Conservation (phyloP, 1,140 invertebrate genomes). For the Achroia grisella region DNA sequence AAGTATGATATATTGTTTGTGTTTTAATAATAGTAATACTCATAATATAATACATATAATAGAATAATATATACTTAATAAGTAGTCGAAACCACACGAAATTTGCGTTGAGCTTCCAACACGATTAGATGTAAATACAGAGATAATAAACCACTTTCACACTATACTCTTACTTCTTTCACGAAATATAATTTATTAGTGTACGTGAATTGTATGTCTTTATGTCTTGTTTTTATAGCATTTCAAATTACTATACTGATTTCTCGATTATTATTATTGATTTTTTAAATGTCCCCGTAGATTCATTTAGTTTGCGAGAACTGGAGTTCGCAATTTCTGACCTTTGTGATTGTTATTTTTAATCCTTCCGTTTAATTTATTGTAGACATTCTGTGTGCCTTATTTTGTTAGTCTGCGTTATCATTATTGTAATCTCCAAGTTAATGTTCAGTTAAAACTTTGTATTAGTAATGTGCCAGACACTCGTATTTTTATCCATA, state of each 20-base stretch:
- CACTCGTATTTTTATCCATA: too few species aligned
- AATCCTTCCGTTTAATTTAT: conserved; percentile 12
- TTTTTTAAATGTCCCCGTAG: too few species aligned
- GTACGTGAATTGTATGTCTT: neutral
- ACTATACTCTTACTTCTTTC: conserved; percentile 18
- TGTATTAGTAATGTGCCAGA: too few species aligned
- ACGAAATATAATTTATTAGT: conserved; percentile 2
- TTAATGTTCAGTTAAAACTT: too few species aligned
- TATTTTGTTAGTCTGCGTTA: conserved; percentile 39
- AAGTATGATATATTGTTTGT: too few species aligned
- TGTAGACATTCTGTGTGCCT: conserved; percentile 40
- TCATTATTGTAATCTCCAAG: neutral
- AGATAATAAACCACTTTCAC: conserved; percentile 38
- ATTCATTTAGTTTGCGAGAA: too few species aligned
- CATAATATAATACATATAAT: conserved; percentile 19
- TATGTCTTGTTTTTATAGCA: neutral
- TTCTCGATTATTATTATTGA: too few species aligned
- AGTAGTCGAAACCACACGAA: conserved; percentile 57
- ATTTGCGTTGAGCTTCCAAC: conserved; percentile 73
- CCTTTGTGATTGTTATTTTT: conserved; percentile 2
- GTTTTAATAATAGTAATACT: conserved; percentile 9
- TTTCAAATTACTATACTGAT: too few species aligned
- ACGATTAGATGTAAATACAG: conserved; percentile 72
- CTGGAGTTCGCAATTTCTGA: neutral
- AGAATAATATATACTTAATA: conserved; percentile 28